phyloP scores from a whole-genome alignment of 2,888 invertebrate species.

The Phytoseiulus persimilis region DNA sequence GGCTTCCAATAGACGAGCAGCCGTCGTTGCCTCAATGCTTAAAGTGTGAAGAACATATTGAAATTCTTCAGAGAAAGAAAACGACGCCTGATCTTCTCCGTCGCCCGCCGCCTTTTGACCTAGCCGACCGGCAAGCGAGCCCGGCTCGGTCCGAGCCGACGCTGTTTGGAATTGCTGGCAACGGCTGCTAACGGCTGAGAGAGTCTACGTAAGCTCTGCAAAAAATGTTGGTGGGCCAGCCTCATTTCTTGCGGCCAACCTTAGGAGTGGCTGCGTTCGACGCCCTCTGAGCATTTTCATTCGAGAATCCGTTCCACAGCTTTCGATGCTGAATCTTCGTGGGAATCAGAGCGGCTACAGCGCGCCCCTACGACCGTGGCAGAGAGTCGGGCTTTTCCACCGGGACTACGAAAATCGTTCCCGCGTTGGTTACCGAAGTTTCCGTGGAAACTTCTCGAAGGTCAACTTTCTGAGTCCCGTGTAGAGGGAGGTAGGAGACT shows the following conservation, averaged over 20 bases:
- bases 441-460: too few relatives aligned
- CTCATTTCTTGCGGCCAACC: neutral
- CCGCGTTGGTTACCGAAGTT: too few relatives aligned
- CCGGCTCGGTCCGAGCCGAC: neutral
- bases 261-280: neutral
- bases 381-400: too few relatives aligned
- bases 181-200: neutral
- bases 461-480: too few relatives aligned
- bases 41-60: constrained; percentile 38
- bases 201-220: neutral
- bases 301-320: too few relatives aligned
- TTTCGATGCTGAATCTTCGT: too few relatives aligned
- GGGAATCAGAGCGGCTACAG: too few relatives aligned
- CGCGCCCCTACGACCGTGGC: too few relatives aligned
- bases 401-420: too few relatives aligned
- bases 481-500: too few relatives aligned
- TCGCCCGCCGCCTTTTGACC: neutral
- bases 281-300: too few relatives aligned
- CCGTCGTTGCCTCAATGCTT: constrained; percentile 20
- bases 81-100: neutral
- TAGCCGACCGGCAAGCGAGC: neutral
- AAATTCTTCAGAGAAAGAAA: constrained; percentile 28
- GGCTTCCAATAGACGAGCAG: neutral
- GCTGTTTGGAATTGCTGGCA: neutral
- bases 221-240: neutral